These are phyloP conservation scores for Vesta saturnalis DNA, from an alignment of 2,888 invertebrate genomes.

Conservation along the genomic window DNA sequence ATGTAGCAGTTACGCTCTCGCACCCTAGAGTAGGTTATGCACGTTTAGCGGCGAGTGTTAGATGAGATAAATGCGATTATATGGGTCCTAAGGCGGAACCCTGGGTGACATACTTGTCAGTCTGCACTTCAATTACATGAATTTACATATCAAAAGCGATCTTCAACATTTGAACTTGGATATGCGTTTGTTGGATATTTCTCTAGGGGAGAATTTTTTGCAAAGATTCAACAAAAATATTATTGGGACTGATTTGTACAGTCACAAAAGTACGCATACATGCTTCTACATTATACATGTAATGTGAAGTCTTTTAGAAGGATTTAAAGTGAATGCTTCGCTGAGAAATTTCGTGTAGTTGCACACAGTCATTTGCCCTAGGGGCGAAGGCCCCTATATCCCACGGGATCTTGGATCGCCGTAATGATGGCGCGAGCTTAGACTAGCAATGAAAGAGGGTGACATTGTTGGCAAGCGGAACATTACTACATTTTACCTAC, in stretches of 20 bases:
- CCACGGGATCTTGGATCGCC: constrained; percentile 39
- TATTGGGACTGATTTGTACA: neutral
- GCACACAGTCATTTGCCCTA: constrained; percentile 20
- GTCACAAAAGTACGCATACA: neutral
- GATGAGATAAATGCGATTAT: constrained; percentile 39
- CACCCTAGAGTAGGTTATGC: constrained; percentile 25
- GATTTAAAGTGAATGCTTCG: constrained; percentile 34
- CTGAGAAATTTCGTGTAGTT: constrained; percentile 21
- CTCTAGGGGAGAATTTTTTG: constrained; percentile 28
- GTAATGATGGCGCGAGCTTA: constrained; percentile 40
- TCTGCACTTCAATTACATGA: constrained; percentile 51
- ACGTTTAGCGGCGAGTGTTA: constrained; percentile 37
- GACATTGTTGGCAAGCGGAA: constrained; percentile 33
- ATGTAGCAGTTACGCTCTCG: constrained; percentile 34
- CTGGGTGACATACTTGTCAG: constrained; percentile 41
- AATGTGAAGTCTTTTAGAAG: constrained; percentile 35
- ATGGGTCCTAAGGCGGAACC: constrained; percentile 33
- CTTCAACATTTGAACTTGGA: constrained; percentile 47
- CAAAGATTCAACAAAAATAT: constrained; percentile 1
- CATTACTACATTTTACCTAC: constrained; percentile 32
- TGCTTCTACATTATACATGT: neutral
- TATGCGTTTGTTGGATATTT: constrained; percentile 39
- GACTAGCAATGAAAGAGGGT: constrained; percentile 39
- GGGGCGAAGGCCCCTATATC: constrained; percentile 29
- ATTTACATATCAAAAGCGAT: constrained; percentile 57